phyloP scores from a whole-genome alignment of 2,888 invertebrate species.

The Lepidocyrtinus sp. region DNA sequence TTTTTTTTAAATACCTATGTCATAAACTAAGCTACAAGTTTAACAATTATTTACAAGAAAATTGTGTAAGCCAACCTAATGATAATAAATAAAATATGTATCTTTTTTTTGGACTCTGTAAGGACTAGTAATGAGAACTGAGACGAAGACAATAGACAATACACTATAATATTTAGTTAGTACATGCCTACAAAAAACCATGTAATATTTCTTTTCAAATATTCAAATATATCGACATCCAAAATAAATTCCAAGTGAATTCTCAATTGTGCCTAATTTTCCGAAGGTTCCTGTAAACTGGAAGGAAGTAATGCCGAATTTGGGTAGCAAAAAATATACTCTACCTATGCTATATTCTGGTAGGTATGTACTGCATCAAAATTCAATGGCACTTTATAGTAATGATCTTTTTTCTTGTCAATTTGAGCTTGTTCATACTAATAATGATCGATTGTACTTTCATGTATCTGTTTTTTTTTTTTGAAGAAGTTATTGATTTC shows the following conservation, averaged over 20 bases:
- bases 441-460: conserved; percentile 9
- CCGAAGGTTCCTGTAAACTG: no score
- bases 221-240: no score
- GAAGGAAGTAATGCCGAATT: no score
- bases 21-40: no score
- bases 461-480: no score
- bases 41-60: conserved; percentile 25
- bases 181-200: no score
- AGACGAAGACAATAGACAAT: conserved; percentile 53
- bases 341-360: background rate
- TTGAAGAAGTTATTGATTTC: conserved; percentile 12
- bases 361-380: conserved; percentile 16
- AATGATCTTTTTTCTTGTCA: conserved; percentile 35
- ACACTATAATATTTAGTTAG: conserved; percentile 20
- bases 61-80: conserved; percentile 50
- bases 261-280: no score
- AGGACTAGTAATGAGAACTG: conserved; percentile 63
- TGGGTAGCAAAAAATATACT: background rate
- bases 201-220: no score
- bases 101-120: conserved; percentile 57
- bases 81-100: conserved; percentile 60
- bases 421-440: conserved; percentile 40
- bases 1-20: no score
- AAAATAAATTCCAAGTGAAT: no score
- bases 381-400: conserved; percentile 50